Evolutionary conservation across 1,140 invertebrate genomes (phyloP).

Genomic region (Pararge aegeria): DNA sequence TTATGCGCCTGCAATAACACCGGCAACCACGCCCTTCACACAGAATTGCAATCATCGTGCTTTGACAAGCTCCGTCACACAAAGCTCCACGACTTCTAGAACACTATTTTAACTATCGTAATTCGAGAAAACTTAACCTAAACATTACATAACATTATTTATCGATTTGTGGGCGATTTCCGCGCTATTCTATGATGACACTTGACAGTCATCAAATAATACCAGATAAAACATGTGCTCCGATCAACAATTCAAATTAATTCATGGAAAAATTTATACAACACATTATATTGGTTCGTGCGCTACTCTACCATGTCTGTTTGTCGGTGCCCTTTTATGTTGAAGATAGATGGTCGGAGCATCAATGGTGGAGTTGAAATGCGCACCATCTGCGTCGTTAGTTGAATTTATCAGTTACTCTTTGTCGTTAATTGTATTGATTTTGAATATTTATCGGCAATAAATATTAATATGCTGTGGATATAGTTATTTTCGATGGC

Average conservation of each 20-base stretch:
- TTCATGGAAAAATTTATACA: conserved; percentile 1
- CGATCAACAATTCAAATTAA: neutral
- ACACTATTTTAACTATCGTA: neutral
- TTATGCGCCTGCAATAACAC: no score
- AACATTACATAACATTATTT: neutral
- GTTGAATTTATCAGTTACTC: neutral
- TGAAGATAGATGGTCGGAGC: neutral
- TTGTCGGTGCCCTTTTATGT: neutral
- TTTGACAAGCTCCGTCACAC: no score
- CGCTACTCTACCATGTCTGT: neutral
- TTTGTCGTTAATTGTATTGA: neutral
- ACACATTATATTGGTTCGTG: neutral
- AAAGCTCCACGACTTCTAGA: no score
- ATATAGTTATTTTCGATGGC: neutral
- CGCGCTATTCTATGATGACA: neutral
- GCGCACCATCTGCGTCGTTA: neutral
- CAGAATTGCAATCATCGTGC: no score
- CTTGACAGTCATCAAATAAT: neutral
- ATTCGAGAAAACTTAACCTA: no score
- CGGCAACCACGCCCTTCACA: no score
- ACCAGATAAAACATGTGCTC: neutral
- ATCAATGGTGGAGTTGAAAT: neutral
- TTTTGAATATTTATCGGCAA: neutral
- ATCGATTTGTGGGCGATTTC: neutral
- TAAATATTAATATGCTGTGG: neutral